phyloP scores from a whole-genome alignment of 2,888 invertebrate genomes.

The Invenusta paracnida region DNA sequence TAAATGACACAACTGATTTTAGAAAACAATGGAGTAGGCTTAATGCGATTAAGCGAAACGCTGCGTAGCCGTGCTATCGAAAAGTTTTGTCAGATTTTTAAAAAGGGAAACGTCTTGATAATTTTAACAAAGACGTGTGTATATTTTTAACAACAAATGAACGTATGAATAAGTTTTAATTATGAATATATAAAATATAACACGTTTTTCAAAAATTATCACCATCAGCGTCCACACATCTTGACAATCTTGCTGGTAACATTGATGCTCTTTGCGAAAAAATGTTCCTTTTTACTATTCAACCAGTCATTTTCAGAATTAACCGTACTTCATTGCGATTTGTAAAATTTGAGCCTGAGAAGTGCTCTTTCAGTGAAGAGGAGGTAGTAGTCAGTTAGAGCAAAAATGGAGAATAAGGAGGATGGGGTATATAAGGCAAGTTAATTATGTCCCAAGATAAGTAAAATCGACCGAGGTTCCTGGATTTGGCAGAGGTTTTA shows the following conservation, averaged over 20 bases:
- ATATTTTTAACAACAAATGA: no score
- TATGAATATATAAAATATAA: background rate
- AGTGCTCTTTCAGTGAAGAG: background rate
- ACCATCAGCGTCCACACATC: background rate
- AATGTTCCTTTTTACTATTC: background rate
- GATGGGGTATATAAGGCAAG: no score
- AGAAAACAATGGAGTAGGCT: no score
- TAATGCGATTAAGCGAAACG: no score
- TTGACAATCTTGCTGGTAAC: background rate
- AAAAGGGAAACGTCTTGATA: no score
- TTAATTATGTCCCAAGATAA: background rate
- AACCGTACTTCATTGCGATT: background rate
- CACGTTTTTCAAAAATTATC: background rate
- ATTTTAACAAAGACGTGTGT: no score
- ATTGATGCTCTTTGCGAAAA: background rate
- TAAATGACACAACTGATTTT: no score
- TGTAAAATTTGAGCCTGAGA: background rate
- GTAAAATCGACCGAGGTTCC: background rate
- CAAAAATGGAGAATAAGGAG: background rate
- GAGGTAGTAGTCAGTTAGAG: background rate
- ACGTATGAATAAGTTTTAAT: no score
- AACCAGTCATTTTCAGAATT: background rate
- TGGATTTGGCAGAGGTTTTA: no score
- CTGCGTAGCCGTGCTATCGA: no score
- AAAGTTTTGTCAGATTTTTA: no score